Evolutionary conservation across 2,113 vertebrate genomes (phyloP).

Genomic region (Onychorhynchus coronatus): DNA sequence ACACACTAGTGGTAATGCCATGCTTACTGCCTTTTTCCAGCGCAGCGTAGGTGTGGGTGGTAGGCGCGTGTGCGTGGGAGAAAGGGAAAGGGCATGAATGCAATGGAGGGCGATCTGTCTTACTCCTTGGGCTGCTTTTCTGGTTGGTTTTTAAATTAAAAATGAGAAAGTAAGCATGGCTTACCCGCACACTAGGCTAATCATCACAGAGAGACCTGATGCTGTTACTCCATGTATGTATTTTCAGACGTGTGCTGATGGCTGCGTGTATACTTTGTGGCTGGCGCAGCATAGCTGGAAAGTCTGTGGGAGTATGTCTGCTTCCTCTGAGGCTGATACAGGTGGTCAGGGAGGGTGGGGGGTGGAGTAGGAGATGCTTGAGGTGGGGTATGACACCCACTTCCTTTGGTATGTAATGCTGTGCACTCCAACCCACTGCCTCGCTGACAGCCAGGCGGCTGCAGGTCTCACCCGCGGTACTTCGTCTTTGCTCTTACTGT

Average conservation of each 20-base stretch:
- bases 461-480: conserved; percentile 44
- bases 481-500: conserved; percentile 46
- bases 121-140: not conserved
- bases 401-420: conserved; percentile 76
- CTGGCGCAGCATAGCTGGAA: conserved; percentile 67
- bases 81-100: not conserved
- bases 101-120: not conserved
- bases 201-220: not conserved
- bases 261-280: conserved; percentile 53
- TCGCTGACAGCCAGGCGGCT: conserved; percentile 42
- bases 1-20: not conserved
- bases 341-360: conserved; percentile 81
- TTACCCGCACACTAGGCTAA: not conserved
- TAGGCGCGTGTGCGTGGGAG: not conserved
- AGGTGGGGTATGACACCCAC: conserved; percentile 78
- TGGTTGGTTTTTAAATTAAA: not conserved
- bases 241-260: not conserved
- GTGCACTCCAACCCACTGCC: conserved; percentile 62
- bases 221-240: not conserved
- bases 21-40: conserved; percentile 42
- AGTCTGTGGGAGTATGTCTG: conserved; percentile 70
- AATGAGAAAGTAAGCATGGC: not conserved
- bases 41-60: not conserved
- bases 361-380: conserved; percentile 57
- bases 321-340: conserved; percentile 86